These are phyloP conservation scores for Hirundo rustica DNA, from an alignment of 2,797 vertebrate species.

Conservation along the genomic window DNA sequence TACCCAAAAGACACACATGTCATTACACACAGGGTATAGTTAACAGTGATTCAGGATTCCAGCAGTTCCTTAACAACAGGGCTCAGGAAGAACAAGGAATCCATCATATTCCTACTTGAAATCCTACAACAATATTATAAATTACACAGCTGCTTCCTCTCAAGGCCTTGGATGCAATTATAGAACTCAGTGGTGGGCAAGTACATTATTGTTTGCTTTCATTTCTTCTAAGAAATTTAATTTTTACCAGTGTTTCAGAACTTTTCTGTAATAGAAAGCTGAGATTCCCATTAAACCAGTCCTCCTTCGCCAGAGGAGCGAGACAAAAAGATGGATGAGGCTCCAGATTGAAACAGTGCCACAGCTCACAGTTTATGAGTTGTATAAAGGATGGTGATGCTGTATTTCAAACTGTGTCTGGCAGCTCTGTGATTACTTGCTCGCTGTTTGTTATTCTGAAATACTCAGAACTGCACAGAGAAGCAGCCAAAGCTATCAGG, in stretches of 20 bases:
- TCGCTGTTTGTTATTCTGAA: neutral
- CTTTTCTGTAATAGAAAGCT: neutral
- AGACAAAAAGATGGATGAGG: neutral
- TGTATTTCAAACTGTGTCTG: neutral
- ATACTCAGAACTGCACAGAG: neutral
- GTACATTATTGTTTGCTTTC: neutral
- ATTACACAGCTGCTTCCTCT: neutral
- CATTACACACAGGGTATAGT: neutral
- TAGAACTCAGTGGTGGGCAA: neutral
- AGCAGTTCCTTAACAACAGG: neutral
- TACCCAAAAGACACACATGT: neutral
- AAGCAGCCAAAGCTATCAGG: neutral
- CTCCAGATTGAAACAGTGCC: neutral
- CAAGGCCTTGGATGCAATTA: slow-evolving; percentile 2
- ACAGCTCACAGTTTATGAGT: neutral
- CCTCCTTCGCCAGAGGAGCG: neutral
- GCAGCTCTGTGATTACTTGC: neutral
- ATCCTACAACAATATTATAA: neutral
- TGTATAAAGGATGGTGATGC: neutral
- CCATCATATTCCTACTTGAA: neutral
- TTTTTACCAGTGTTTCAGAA: neutral
- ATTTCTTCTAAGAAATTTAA: neutral
- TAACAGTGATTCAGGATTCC: neutral
- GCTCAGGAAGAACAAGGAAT: neutral
- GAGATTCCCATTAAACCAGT: neutral